phyloP scores from a whole-genome alignment of 2,797 vertebrate species.

The Phaenicophaeus curvirostris region DNA sequence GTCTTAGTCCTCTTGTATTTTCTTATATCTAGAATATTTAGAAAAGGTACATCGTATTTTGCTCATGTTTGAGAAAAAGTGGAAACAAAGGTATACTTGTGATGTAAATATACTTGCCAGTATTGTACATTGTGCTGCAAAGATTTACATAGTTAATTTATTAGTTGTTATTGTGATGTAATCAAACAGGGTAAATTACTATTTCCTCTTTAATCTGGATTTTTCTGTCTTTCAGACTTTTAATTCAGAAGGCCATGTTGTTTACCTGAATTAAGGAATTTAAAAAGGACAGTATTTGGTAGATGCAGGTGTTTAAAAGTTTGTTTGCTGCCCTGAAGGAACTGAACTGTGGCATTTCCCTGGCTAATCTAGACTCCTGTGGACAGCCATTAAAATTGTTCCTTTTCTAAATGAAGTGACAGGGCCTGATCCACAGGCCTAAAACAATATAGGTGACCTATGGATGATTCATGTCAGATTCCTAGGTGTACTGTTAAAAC shows the following conservation, averaged over 20 bases:
- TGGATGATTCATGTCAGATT: too few relatives aligned
- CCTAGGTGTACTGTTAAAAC: too few relatives aligned
- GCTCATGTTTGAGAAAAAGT: background rate
- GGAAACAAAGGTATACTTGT: background rate
- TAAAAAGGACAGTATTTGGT: background rate
- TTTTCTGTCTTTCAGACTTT: background rate
- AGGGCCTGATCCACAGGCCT: too few relatives aligned
- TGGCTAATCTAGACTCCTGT: background rate
- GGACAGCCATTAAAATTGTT: background rate
- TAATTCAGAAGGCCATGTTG: rapidly evolving
- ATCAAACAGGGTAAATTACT: background rate
- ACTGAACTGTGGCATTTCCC: background rate
- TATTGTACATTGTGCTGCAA: background rate
- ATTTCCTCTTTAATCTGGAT: background rate
- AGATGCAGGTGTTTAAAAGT: background rate
- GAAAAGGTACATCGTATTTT: background rate
- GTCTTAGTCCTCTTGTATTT: background rate
- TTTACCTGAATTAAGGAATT: background rate
- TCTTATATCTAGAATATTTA: background rate
- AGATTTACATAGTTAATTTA: background rate
- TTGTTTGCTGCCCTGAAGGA: background rate
- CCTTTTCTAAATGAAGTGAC: too few relatives aligned
- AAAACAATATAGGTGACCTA: too few relatives aligned
- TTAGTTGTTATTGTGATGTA: background rate
- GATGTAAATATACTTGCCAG: background rate